Conservation (phyloP, 64 coral and sea anemone species). For the Pachyseris speciosa region DNA sequence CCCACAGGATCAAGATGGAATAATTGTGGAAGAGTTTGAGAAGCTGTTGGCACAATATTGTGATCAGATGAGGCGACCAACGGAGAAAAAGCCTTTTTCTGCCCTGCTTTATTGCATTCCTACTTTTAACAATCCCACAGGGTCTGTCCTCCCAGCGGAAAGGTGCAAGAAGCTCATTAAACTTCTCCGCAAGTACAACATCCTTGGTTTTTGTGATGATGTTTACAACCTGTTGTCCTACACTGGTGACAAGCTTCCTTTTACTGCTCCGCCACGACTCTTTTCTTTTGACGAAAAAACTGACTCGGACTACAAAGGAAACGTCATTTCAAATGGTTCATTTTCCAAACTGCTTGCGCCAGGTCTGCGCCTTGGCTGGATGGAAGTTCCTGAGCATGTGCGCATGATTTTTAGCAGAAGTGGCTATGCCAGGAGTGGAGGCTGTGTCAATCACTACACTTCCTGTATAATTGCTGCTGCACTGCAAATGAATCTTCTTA, state of each 20-base stretch:
- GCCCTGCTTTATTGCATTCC: constrained; percentile 79
- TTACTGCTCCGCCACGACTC: constrained; percentile 40
- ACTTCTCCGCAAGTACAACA: constrained; percentile 79
- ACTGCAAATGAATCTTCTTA: constrained; percentile 73
- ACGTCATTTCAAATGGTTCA: constrained; percentile 88
- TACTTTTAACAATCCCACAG: constrained; percentile 92
- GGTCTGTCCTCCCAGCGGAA: constrained; percentile 59
- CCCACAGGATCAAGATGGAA: constrained; percentile 71
- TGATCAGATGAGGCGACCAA: background rate
- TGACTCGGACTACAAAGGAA: constrained; percentile 91
- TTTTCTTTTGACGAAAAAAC: constrained; percentile 83
- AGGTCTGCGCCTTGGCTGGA: constrained; percentile 91
- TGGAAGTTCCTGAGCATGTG: constrained; percentile 76
- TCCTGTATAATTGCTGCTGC: constrained; percentile 76
- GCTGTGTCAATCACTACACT: constrained; percentile 87
- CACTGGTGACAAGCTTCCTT: constrained; percentile 56
- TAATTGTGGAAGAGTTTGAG: constrained; percentile 86
- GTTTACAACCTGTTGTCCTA: constrained; percentile 88
- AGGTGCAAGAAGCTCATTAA: constrained; percentile 69
- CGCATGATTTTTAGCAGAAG: constrained; percentile 42
- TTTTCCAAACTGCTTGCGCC: constrained; percentile 92
- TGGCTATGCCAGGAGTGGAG: constrained; percentile 69
- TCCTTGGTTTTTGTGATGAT: constrained; percentile 91
- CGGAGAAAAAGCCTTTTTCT: constrained; percentile 69
- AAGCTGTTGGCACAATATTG: constrained; percentile 53